Conservation (phyloP, 2,888 invertebrate genomes). For the Flabesymbios commensalis region DNA sequence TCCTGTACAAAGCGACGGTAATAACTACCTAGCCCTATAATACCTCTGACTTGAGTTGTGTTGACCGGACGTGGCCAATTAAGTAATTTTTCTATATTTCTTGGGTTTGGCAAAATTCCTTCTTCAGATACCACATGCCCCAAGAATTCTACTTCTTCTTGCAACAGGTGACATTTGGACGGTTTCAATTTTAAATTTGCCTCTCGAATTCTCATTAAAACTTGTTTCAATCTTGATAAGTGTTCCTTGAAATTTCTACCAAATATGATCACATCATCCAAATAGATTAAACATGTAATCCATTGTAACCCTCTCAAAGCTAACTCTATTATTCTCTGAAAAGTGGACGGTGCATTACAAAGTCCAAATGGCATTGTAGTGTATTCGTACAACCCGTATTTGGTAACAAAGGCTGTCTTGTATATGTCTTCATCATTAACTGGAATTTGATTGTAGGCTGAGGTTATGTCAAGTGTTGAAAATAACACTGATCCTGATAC, state of each 20-base stretch:
- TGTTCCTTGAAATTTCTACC: slow-evolving; percentile 4
- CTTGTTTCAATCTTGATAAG: background rate
- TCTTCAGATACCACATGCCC: slow-evolving; percentile 14
- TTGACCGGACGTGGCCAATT: slow-evolving; percentile 9
- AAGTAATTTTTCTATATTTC: slow-evolving; percentile 8
- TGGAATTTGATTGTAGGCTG: slow-evolving; percentile 39
- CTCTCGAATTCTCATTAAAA: background rate
- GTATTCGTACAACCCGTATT: slow-evolving; percentile 8
- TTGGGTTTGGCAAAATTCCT: slow-evolving; percentile 11
- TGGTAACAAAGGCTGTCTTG: slow-evolving; percentile 18
- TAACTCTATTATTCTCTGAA: slow-evolving; percentile 10
- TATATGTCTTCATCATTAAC: slow-evolving; percentile 2
- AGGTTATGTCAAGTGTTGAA: slow-evolving; percentile 29
- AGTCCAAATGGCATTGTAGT: slow-evolving; percentile 13
- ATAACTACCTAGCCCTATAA: slow-evolving; percentile 10
- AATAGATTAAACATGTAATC: slow-evolving; percentile 5
- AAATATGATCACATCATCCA: slow-evolving; percentile 23
- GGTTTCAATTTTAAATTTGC: background rate
- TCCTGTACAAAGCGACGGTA: slow-evolving; percentile 8
- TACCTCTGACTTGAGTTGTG: background rate
- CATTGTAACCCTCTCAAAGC: background rate
- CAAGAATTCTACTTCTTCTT: slow-evolving; percentile 11
- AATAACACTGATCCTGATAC: slow-evolving; percentile 34
- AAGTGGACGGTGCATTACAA: slow-evolving; percentile 9
- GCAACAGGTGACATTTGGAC: slow-evolving; percentile 14